Percentiles rank a stretch among this genome's conserved stretches.
Conservation (phyloP, 2,113 vertebrate species). For the Steatornis caripensis region DNA sequence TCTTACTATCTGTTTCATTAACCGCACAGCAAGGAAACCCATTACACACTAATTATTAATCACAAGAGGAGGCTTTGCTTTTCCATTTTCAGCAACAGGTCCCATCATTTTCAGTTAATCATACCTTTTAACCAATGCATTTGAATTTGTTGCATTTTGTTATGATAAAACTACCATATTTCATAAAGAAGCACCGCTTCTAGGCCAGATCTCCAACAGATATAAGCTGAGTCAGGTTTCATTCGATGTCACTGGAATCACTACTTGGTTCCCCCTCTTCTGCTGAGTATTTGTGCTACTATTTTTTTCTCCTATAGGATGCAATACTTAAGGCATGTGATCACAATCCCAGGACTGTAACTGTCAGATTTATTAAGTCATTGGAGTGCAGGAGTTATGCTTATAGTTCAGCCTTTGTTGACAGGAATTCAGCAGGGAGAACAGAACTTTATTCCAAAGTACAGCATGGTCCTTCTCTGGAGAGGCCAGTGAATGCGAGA, state of each 20-base stretch:
- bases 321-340: slow-evolving; percentile 12
- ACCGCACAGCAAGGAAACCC: slow-evolving; percentile 26
- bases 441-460: not conserved
- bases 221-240: not conserved
- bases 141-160: not conserved
- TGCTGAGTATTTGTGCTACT: not conserved
- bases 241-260: fast-evolving
- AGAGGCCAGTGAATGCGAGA: not conserved
- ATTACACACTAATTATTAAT: not conserved
- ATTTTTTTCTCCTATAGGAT: not conserved
- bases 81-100: not conserved
- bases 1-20: slow-evolving; percentile 17
- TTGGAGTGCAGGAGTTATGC: not conserved
- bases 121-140: not conserved
- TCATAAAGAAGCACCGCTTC: not conserved
- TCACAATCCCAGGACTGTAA: not conserved
- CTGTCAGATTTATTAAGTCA: slow-evolving; percentile 19
- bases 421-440: not conserved
- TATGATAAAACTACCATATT: not conserved
- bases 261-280: not conserved
- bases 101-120: not conserved
- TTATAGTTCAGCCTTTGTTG: not conserved
- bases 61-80: not conserved
- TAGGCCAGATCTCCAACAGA: not conserved
- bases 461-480: not conserved